A percentile compares a stretch with the other conserved stretches of the same genome.
Conservation (phyloP, 2,797 vertebrate species). For the Rhynchonycteris naso region DNA sequence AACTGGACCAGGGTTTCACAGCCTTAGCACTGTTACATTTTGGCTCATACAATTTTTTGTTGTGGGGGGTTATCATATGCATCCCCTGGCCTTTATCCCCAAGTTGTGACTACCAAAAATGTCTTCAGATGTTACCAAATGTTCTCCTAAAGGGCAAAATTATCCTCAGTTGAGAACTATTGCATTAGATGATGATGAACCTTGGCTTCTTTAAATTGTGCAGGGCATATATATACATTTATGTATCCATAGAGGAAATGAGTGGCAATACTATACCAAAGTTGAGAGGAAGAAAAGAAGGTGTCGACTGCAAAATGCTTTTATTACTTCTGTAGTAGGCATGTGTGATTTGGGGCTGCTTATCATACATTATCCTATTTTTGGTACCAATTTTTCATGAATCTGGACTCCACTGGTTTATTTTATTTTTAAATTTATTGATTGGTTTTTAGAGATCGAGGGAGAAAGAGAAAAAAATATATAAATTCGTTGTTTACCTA, state of each 20-base stretch:
- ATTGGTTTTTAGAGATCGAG: too few relatives aligned
- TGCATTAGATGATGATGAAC: background rate
- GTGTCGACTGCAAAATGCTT: background rate
- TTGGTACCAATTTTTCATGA: background rate
- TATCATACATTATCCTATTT: background rate
- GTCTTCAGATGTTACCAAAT: background rate
- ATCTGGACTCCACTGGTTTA: background rate
- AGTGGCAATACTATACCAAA: background rate
- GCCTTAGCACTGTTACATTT: background rate
- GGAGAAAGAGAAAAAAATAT: too few relatives aligned
- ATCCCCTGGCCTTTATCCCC: background rate
- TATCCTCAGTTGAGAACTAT: background rate
- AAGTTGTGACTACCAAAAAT: background rate
- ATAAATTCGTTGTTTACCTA: too few relatives aligned
- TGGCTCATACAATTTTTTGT: background rate
- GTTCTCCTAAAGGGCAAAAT: background rate
- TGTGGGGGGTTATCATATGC: accelerated
- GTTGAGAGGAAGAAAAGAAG: background rate
- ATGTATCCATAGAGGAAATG: background rate
- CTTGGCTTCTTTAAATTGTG: background rate
- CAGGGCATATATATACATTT: background rate
- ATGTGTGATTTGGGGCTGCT: background rate
- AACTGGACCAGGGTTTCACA: background rate
- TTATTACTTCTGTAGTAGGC: background rate
- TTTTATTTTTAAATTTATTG: too few relatives aligned